These are phyloP conservation scores for Australoheros scitulus DNA, from an alignment of 2,113 vertebrate genomes.

Conservation along the genomic window DNA sequence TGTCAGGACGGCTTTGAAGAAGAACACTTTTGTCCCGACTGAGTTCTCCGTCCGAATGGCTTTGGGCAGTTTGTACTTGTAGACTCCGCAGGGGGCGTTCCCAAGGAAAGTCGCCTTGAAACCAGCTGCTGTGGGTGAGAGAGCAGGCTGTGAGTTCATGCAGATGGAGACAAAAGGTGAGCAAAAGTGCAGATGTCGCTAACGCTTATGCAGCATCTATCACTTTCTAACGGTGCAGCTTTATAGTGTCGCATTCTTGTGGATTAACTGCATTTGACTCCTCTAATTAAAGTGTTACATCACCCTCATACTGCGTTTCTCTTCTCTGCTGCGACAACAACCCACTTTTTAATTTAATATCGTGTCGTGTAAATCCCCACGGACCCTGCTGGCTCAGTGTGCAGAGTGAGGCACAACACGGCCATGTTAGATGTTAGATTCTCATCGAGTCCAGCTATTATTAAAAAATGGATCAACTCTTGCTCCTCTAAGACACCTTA, in stretches of 20 bases:
- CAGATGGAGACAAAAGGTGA: constrained; percentile 15
- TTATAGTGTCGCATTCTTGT: neutral
- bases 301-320: neutral
- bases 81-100: constrained; percentile 92
- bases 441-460: neutral
- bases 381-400: constrained; percentile 13
- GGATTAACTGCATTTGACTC: constrained; percentile 1
- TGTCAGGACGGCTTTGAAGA: constrained; percentile 93
- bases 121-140: constrained; percentile 76
- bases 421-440: constrained; percentile 6
- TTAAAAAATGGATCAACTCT: constrained; percentile 55
- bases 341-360: constrained; percentile 47
- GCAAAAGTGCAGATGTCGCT: constrained; percentile 9
- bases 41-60: constrained; percentile 79
- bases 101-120: constrained; percentile 88
- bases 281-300: constrained; percentile 24
- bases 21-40: constrained; percentile 91
- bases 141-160: neutral
- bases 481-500: constrained; percentile 40
- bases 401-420: neutral
- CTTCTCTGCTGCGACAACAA: constrained; percentile 15
- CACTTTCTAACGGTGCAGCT: neutral
- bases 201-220: neutral
- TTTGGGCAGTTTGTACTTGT: constrained; percentile 94
- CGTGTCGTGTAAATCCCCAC: constrained; percentile 25